These are phyloP conservation scores for Diorhabda elongata DNA, from an alignment of 1,140 invertebrate genomes.

Conservation along the genomic window DNA sequence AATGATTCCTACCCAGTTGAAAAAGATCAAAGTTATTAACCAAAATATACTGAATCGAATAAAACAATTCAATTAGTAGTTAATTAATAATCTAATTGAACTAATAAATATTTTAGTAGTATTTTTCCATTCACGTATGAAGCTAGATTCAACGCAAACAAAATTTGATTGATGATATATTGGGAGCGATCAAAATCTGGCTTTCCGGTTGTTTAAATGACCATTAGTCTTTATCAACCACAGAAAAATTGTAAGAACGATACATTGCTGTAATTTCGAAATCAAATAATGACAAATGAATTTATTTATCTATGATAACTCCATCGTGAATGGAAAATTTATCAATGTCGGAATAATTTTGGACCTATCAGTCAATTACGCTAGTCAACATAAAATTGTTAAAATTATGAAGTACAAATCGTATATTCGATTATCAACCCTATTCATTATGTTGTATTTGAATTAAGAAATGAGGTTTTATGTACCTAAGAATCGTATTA, in stretches of 20 bases:
- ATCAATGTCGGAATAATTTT: conserved; percentile 18
- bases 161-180: neutral
- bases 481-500: no score
- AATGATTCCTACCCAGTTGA: no score
- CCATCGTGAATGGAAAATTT: neutral
- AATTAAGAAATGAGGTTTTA: no score
- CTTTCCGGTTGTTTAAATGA: neutral
- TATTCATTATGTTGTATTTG: no score
- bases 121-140: neutral
- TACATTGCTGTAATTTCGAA: neutral
- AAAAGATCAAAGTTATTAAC: no score
- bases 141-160: neutral
- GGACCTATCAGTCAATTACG: neutral
- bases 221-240: neutral
- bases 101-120: neutral
- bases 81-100: no score
- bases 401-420: no score
- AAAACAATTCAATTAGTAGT: no score
- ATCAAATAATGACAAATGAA: neutral
- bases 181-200: neutral
- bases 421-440: no score
- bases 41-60: no score
- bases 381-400: no score
- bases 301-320: neutral
- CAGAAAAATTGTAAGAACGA: neutral